A percentile compares a stretch with the other conserved stretches of the same genome.
Conservation (phyloP, 2,797 vertebrate genomes). For the Nannoperca australis region DNA sequence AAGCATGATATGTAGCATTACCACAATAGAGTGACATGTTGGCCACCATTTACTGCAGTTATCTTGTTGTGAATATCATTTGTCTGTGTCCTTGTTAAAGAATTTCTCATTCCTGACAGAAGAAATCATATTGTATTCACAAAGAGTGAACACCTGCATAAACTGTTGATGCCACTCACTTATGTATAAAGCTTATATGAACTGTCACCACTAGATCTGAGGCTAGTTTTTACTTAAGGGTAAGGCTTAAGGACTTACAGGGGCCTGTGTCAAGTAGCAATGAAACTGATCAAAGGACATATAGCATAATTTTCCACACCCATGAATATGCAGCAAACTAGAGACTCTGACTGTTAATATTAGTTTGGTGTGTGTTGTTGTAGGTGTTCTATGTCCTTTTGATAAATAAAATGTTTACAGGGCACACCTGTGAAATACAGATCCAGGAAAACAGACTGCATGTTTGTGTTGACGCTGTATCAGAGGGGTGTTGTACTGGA, state of each 20-base stretch:
- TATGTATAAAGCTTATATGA: slow-evolving; percentile 4
- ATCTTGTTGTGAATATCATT: slow-evolving; percentile 2
- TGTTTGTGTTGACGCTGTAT: neutral
- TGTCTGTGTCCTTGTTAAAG: neutral
- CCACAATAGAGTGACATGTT: neutral
- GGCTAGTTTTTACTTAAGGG: neutral
- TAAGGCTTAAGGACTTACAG: neutral
- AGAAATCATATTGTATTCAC: neutral
- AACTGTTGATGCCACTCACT: neutral
- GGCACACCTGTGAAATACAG: neutral
- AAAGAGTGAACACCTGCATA: slow-evolving; percentile 8
- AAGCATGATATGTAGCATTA: neutral
- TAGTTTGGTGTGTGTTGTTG: neutral
- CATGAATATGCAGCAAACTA: neutral
- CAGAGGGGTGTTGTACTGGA: neutral
- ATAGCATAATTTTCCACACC: neutral
- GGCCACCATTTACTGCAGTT: neutral
- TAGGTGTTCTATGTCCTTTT: neutral
- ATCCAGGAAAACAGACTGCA: neutral
- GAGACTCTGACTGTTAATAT: neutral
- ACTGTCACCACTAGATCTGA: slow-evolving; percentile 24
- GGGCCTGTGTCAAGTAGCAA: slow-evolving; percentile 11
- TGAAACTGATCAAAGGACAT: slow-evolving; percentile 17
- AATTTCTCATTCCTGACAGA: neutral
- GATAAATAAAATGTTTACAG: neutral